A percentile compares a stretch with the other conserved stretches of the same genome.
phyloP scores from a whole-genome alignment of 2,797 vertebrate species.

The Xenentodon cancila region DNA sequence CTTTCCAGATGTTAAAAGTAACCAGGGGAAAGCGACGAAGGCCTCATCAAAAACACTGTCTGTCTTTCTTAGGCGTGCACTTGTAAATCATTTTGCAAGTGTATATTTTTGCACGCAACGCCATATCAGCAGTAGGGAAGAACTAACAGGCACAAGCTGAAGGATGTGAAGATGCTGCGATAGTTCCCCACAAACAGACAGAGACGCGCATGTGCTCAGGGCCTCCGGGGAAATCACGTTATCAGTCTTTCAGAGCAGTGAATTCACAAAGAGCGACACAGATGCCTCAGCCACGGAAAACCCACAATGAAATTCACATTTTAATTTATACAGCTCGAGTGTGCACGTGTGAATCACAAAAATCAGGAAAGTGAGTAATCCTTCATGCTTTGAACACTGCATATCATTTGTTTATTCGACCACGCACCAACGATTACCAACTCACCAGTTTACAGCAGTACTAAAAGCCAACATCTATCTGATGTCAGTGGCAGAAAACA shows the following conservation, averaged over 20 bases:
- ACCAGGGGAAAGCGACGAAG: too few species aligned
- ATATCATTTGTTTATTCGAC: not conserved
- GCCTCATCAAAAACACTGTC: not conserved
- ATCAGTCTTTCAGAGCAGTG: slow-evolving; percentile 48
- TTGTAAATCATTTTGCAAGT: not conserved
- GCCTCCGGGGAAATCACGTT: slow-evolving; percentile 59
- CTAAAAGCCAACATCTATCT: not conserved
- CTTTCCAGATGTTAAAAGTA: slow-evolving; percentile 64
- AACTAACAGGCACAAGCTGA: slow-evolving; percentile 20
- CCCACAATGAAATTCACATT: slow-evolving; percentile 44
- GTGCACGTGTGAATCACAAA: not conserved
- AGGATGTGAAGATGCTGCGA: slow-evolving; percentile 26
- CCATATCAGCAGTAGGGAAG: slow-evolving; percentile 11
- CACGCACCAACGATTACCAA: not conserved
- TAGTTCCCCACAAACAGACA: slow-evolving; percentile 29
- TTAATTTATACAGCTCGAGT: slow-evolving; percentile 43
- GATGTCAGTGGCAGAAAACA: slow-evolving; percentile 1
- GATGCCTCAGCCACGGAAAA: slow-evolving; percentile 33
- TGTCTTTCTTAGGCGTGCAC: not conserved
- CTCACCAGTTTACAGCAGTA: not conserved
- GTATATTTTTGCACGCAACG: not conserved
- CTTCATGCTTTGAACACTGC: not conserved
- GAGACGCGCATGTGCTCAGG: slow-evolving; percentile 3
- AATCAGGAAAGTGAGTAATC: slow-evolving; percentile 27
- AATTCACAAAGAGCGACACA: slow-evolving; percentile 43